Conservation (phyloP, 23 tunicate genomes). For the Clavelina lepadiformis region DNA sequence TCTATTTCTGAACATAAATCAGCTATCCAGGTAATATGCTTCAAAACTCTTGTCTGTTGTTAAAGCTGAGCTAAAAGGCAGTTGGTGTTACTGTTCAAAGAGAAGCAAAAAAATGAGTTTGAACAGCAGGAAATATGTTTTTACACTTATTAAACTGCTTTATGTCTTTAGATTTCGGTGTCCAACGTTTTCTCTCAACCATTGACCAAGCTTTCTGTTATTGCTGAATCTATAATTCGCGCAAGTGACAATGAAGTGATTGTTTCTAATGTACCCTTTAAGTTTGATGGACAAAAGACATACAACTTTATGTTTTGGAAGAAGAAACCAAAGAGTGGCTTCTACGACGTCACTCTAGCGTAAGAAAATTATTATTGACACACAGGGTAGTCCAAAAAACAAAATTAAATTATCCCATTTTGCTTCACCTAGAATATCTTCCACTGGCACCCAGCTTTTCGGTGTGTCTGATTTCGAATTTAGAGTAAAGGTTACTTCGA, state of each 20-base stretch:
- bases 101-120: too few species aligned
- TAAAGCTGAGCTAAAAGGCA: too few species aligned
- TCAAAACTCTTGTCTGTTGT: too few species aligned
- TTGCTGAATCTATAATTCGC: conserved; percentile 65
- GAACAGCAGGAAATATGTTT: too few species aligned
- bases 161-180: conserved; percentile 44
- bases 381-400: not conserved
- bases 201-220: conserved; percentile 44
- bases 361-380: conserved; percentile 15
- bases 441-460: conserved; percentile 39
- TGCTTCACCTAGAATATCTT: conserved; percentile 31
- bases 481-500: conserved; percentile 74
- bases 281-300: conserved; percentile 25
- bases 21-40: conserved; percentile 33
- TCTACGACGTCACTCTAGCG: conserved; percentile 79
- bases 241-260: conserved; percentile 58
- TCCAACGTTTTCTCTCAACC: conserved; percentile 62
- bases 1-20: conserved; percentile 62
- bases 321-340: conserved; percentile 61
- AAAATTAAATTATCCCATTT: not conserved
- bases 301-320: conserved; percentile 60
- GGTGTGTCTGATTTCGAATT: conserved; percentile 72
- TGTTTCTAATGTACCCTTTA: conserved; percentile 45
- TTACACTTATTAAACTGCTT: too few species aligned
- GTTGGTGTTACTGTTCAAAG: too few species aligned